Evolutionary conservation across 2,113 vertebrate genomes (phyloP).

Genomic region (Dicerorhinus sumatrensis): DNA sequence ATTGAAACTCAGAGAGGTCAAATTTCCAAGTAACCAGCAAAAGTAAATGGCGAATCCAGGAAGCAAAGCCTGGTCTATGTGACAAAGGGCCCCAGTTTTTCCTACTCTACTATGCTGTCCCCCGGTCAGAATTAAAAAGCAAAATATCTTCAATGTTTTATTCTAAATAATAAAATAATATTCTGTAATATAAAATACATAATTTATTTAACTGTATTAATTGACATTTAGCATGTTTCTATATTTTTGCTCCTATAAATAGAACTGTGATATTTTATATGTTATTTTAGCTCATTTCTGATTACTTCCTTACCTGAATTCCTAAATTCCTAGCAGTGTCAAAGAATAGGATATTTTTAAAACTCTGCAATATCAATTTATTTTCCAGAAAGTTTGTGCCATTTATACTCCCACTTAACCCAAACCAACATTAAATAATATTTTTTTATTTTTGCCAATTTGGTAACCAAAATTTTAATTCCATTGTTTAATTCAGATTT

Average conservation of each 20-base stretch:
- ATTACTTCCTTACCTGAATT: not conserved
- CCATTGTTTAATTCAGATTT: not conserved
- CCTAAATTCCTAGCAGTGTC: not conserved
- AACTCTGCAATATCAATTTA: not conserved
- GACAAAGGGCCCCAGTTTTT: not conserved
- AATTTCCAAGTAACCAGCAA: not conserved
- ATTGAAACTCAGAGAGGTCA: not conserved
- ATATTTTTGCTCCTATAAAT: not conserved
- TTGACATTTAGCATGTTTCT: conserved; percentile 19
- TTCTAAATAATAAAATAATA: not conserved
- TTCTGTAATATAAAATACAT: not conserved
- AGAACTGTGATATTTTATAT: not conserved
- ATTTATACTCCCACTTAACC: not conserved
- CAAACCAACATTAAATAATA: conserved; percentile 24
- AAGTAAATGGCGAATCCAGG: not conserved
- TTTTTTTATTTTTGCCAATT: conserved; percentile 32
- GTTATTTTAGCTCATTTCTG: conserved; percentile 5
- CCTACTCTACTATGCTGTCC: not conserved
- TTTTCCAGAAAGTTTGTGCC: not conserved
- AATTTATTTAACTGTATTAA: conserved; percentile 4
- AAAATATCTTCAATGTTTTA: not conserved
- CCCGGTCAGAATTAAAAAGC: conserved; percentile 1
- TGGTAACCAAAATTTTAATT: conserved; percentile 30
- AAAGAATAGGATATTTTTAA: not conserved
- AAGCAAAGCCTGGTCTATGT: not conserved